Base-by-base conservation (phyloP, 2,888 invertebrate species). In the Troides oblongomaculatus region DNA sequence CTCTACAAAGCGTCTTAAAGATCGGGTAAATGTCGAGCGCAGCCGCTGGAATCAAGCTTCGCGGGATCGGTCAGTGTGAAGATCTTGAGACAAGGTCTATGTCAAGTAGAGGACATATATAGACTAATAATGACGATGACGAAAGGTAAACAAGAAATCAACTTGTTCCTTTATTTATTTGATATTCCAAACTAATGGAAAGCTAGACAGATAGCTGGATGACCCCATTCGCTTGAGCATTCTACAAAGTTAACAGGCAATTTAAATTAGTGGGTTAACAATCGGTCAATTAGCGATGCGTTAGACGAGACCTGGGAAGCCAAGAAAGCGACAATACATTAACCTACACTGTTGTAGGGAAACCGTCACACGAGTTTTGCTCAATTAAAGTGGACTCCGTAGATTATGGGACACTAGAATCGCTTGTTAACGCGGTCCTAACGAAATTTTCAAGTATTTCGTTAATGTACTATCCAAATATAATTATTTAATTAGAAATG, bases 201-300 rank as follows among this genome's bases (percentile, higher is more conserved):
- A 58, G 23, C 23, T 2, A 57, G 14, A 1, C 7, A 23, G 74
- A 73, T 76, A 79, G 81, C 78, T 81, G 75, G 70, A 70, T 70
- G 78, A 76, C 78, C 73, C 74, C 75, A 78, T 81, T 82, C 78
- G 77, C 77, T 77, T 75, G 71, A 75, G 77, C 75, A 81, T 79
- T 87, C 85, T 86, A 84, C 85, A 84, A 84, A 84, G 79, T 80
- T 78, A 81, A 85, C 82, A 77, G 73, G 75, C 79, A 82, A 86
- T 88, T 88, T 81, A 86, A 91, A 90, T 90, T 87, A 89, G 87
- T 90, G 76, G 90, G 90, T 89, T 85, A 89, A 87, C 85, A 84
- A 86, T 86, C 84, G 78, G 80, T 85, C 85, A 89, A 90, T 92
- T 91, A 92, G 79, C 80, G 82, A 90, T 91, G 87, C 90, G 83